phyloP scores from a whole-genome alignment of 2,888 invertebrate genomes.

The Catocala sponsa region DNA sequence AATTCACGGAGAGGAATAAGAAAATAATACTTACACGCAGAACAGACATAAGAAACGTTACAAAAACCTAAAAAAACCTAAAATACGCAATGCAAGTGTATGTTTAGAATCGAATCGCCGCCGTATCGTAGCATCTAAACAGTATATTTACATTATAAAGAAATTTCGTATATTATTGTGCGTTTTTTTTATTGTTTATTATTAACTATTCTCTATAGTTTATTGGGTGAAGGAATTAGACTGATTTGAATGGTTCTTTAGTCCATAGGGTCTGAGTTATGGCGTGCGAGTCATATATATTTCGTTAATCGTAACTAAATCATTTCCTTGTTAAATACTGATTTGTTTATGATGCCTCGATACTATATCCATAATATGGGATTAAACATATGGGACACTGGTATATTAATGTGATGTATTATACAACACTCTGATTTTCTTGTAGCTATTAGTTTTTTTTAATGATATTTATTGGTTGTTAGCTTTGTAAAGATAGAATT shows the following conservation, averaged over 20 bases:
- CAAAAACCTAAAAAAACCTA: too few relatives aligned
- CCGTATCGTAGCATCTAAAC: constrained; percentile 55
- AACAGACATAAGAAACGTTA: too few relatives aligned
- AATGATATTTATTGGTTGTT: constrained; percentile 29
- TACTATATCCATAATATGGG: constrained; percentile 20
- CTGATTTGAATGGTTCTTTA: constrained; percentile 54
- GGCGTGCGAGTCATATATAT: constrained; percentile 29
- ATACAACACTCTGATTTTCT: constrained; percentile 18
- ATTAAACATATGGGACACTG: constrained; percentile 38
- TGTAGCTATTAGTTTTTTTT: constrained; percentile 28
- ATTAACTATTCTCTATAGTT: constrained; percentile 60
- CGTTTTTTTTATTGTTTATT: constrained; percentile 67
- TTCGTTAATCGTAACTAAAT: constrained; percentile 45
- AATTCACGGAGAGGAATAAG: too few relatives aligned
- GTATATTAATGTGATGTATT: constrained; percentile 41
- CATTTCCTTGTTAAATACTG: constrained; percentile 41
- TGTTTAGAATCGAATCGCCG: constrained; percentile 26
- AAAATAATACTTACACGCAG: too few relatives aligned
- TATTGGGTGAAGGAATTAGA: constrained; percentile 57
- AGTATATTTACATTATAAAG: constrained; percentile 45
- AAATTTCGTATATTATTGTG: constrained; percentile 64
- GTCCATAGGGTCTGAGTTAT: constrained; percentile 34
- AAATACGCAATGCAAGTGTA: background rate
- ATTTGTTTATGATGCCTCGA: constrained; percentile 32
- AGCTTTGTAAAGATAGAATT: constrained; percentile 24